Evolutionary conservation across 2,113 vertebrate species (phyloP), one percentile per base, ranked within the genome.

Genomic region (Columba janthina): DNA sequence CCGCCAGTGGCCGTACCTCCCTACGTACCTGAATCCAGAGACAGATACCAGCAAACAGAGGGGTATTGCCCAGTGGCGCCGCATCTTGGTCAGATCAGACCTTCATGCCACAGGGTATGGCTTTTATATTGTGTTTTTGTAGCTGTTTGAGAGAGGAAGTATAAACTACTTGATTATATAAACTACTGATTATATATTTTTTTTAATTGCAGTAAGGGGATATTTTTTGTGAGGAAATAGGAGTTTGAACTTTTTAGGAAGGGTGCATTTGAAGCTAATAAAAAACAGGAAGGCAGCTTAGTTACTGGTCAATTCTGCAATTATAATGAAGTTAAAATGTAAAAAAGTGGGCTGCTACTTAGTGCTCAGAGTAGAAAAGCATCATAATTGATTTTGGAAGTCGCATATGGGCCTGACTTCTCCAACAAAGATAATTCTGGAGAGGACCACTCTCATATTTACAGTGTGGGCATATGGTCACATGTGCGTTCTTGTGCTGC

Each of bases 11-110:
- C 98, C 11, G 98, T 98, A 40, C 98, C 99, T 9, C 97, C 99
- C 22, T 99, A 99, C 48, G 97, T 99, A 48, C 97, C 98, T 1
- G 99, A 99, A 81, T 54, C 98, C 94, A 98, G 98, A 94, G 99
- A 99, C 67, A 97, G 99, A 97, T 98, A 98, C 69, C 98, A 97
- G 29, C 98, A 98, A 38, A 91, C 98, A 8, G 99, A 99, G 75
- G 97, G 97, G 40, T 99, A 99, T 62, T 99, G 99, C 93, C 98
- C 98, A 0, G 97, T 98, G 88, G 96, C 98, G 76, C 97, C 98
- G 6, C 99, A 99, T 73, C 98, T 98, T 28, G 51, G 97, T 65
- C 98, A 98, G 78, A 99, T 99, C 96, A 98, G 99, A 95, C 97
- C 98, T 89, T 77, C 98, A 0, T 99, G 99, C 84, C 97, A 98